Evolutionary conservation across 2,888 invertebrate genomes (phyloP).

Genomic region (Helleia helle): DNA sequence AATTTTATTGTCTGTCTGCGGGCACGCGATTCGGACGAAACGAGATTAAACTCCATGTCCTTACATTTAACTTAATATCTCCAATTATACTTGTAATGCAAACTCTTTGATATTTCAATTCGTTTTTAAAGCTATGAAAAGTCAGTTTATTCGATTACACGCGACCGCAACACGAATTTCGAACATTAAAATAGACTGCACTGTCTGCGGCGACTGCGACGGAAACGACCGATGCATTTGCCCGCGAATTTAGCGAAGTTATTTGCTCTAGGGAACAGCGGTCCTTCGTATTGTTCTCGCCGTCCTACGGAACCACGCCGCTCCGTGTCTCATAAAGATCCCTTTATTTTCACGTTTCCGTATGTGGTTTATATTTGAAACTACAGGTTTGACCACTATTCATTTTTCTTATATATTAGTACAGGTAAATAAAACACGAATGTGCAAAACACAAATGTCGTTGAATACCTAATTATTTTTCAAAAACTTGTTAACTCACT

Average conservation of each 20-base stretch:
- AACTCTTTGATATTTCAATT: constrained; percentile 2
- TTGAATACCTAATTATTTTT: too few relatives aligned
- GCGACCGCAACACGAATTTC: constrained; percentile 24
- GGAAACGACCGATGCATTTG: constrained; percentile 50
- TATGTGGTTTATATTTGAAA: too few relatives aligned
- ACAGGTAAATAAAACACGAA: too few relatives aligned
- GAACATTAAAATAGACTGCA: constrained; percentile 21
- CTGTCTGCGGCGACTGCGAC: constrained; percentile 20
- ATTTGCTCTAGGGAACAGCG: constrained; percentile 27
- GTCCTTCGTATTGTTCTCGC: constrained; percentile 40
- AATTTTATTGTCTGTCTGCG: constrained; percentile 9
- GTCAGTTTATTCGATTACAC: constrained; percentile 4
- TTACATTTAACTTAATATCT: constrained; percentile 6
- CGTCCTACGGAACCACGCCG: constrained; percentile 36
- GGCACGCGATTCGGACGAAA: constrained; percentile 4
- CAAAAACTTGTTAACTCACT: too few relatives aligned
- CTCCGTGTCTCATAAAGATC: constrained; percentile 48
- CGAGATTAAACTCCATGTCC: constrained; percentile 6
- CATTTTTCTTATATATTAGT: too few relatives aligned
- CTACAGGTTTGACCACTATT: too few relatives aligned
- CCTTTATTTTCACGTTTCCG: constrained; percentile 42
- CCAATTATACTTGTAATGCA: not conserved
- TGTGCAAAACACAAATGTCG: too few relatives aligned
- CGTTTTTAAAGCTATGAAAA: constrained; percentile 5
- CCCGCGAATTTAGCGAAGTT: constrained; percentile 44